Evolutionary conservation across 2,113 vertebrate species (phyloP), one percentile per base, ranked within the genome.

Genomic region (Gobio gobio): DNA sequence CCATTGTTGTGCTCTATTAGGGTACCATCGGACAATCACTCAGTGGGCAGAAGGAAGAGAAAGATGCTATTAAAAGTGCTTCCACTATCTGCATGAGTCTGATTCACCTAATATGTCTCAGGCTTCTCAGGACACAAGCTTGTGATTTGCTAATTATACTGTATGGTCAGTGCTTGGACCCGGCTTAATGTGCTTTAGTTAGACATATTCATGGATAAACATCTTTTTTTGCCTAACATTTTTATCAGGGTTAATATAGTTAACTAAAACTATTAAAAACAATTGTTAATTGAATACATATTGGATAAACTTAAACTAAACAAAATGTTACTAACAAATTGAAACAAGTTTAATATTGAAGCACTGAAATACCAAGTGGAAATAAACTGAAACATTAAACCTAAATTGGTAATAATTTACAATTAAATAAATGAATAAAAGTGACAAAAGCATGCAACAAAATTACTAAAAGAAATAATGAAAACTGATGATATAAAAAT

Each of bases 41-140:
- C 6, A 22, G 54, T 54, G 51, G 51, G 51, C 51, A 56, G 70
- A 0, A 77, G 75, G 75, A 58, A 77, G 4, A 58, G 26, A 58
- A 36, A 77, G 26, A 13, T 22, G 2, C 18, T 12, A 58, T 22
- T 13, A 33, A 36, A 29, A 77, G 18, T 58, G 12, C 18, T 77
- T 77, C 18, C 75, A 22, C 75, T 77, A 76, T 77, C 16, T 18
- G 29, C 24, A 54, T 76, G 73, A 76, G 14, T 76, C 73, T 20
- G 45, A 75, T 4, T 75, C n/a, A 29, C 24, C 47, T 16, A 16
- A 47, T 1, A 16, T 77, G 74, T 33, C 16, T 14, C 4, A 51
- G 74, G 74, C 16, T 76, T 54, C 43, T 54, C 8, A 76, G 47
- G 22, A 14, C 4, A 49, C 16, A 18, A 45, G 10, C 68, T 73